These are phyloP conservation scores for Drosophila mojavensis DNA, from an alignment of 1,140 invertebrate species.

Conservation along the genomic window DNA sequence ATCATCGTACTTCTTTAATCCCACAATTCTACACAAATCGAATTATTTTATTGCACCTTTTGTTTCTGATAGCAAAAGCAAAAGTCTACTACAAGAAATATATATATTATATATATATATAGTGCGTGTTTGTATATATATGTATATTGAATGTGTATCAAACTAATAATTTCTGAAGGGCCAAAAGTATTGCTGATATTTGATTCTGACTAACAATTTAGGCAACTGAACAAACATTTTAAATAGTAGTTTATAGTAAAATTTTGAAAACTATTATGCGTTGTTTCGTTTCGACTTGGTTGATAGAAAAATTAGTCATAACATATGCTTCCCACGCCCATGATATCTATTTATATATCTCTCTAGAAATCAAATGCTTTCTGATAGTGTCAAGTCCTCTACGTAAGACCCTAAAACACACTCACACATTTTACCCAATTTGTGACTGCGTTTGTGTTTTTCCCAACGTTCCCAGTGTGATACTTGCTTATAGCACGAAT, in stretches of 20 bases:
- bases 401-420: conserved; percentile 31
- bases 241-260: too few species aligned
- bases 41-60: not conserved
- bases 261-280: not conserved
- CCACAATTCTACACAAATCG: not conserved
- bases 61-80: conserved; percentile 2
- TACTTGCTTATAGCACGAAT: conserved; percentile 25
- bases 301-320: conserved; percentile 30
- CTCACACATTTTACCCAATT: conserved; percentile 30
- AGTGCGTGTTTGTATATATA: too few species aligned
- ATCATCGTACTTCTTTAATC: conserved; percentile 14
- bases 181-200: too few species aligned
- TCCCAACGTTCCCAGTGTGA: conserved; percentile 21
- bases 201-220: too few species aligned
- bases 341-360: conserved; percentile 44
- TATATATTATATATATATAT: not conserved
- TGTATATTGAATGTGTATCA: too few species aligned
- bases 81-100: not conserved
- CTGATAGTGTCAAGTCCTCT: conserved; percentile 35
- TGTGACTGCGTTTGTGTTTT: conserved; percentile 15
- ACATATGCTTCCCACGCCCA: conserved; percentile 4
- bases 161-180: too few species aligned
- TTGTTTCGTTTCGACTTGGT: not conserved
- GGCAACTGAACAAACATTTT: too few species aligned
- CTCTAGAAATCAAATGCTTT: conserved; percentile 26